phyloP scores from a whole-genome alignment of 2,113 vertebrate species.

The Corynorhinus townsendii region DNA sequence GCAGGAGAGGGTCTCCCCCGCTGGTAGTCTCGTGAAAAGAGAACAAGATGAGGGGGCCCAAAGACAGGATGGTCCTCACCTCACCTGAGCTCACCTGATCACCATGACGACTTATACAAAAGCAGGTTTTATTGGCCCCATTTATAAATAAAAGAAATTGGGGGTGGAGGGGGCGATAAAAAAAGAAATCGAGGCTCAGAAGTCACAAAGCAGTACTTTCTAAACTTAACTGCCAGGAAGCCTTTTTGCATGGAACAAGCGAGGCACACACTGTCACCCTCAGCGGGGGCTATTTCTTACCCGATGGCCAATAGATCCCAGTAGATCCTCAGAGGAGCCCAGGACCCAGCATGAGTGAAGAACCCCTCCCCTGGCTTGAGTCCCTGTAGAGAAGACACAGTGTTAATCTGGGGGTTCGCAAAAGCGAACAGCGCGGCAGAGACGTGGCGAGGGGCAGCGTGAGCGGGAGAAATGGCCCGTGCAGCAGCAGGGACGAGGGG shows the following conservation, averaged over 20 bases:
- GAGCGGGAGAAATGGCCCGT: not conserved
- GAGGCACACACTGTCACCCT: not conserved
- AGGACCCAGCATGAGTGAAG: too few relatives aligned
- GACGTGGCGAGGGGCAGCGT: fast-evolving
- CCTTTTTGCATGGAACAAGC: not conserved
- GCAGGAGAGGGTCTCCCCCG: not conserved
- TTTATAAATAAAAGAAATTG: not conserved
- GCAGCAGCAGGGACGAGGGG: not conserved
- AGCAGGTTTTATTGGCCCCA: not conserved
- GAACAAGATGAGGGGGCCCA: not conserved
- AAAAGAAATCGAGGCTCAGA: not conserved
- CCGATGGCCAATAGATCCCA: not conserved
- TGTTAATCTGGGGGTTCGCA: not conserved
- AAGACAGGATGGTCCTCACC: not conserved
- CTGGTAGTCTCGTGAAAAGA: not conserved
- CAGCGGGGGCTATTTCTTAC: not conserved
- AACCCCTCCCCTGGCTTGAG: not conserved
- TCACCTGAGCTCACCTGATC: not conserved
- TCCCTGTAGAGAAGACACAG: not conserved
- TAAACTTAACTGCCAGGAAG: not conserved
- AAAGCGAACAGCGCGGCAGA: not conserved
- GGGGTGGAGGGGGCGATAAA: not conserved
- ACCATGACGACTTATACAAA: not conserved
- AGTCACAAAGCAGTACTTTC: not conserved
- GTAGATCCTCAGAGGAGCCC: not conserved